These are phyloP conservation scores for Lucifuga dentata DNA, from an alignment of 2,113 vertebrate species.

Conservation along the genomic window DNA sequence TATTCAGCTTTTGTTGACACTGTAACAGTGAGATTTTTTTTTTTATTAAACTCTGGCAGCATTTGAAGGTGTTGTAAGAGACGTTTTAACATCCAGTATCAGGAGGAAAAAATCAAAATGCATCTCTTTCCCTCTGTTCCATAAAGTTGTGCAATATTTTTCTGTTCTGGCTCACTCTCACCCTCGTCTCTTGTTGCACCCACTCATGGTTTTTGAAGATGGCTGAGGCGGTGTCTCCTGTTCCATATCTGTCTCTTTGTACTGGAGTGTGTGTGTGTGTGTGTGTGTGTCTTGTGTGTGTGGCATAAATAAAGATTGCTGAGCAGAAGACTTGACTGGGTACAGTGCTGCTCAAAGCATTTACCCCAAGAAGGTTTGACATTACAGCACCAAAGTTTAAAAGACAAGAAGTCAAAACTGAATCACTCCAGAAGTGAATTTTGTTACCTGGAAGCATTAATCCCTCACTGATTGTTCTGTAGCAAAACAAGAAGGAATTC, in stretches of 20 bases:
- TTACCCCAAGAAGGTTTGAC: neutral
- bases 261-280: conserved; percentile 20
- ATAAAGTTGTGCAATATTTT: neutral
- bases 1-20: too few species aligned
- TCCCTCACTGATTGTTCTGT: too few species aligned
- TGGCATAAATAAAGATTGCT: too few species aligned
- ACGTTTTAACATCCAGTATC: neutral
- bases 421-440: neutral
- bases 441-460: conserved; percentile 12
- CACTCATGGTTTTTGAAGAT: neutral
- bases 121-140: neutral
- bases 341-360: conserved; percentile 7
- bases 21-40: too few species aligned
- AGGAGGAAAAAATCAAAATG: neutral
- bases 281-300: too few species aligned
- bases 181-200: neutral
- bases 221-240: conserved; percentile 37
- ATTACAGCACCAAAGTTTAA: too few species aligned
- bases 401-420: neutral
- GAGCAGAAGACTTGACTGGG: conserved; percentile 16
- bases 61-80: too few species aligned
- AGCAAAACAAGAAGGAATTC: neutral
- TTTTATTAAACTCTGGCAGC: too few species aligned
- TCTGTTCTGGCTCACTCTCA: neutral
- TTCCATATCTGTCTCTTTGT: conserved; percentile 63